Percentiles rank a stretch among this genome's conserved stretches.
Conservation (phyloP, 2,113 vertebrate genomes). For the Daphoenositta chrysoptera region DNA sequence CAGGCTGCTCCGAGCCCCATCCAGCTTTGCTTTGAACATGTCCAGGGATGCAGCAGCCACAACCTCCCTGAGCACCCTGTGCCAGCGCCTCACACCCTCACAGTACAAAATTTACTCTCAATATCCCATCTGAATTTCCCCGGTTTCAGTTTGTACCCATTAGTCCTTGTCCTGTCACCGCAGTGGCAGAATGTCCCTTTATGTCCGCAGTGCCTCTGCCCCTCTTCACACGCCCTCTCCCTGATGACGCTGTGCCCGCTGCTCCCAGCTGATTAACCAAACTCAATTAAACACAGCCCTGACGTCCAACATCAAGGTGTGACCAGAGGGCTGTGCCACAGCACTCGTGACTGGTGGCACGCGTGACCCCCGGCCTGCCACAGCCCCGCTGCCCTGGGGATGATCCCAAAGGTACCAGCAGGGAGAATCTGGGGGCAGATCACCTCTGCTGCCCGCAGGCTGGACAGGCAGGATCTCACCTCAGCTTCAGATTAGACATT, state of each 20-base stretch:
- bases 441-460: background rate
- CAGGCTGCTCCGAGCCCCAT: background rate
- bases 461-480: background rate
- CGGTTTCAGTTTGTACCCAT: background rate
- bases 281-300: background rate
- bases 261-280: background rate
- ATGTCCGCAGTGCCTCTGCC: background rate
- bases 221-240: too few species aligned
- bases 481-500: background rate
- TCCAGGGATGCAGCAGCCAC: background rate
- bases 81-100: background rate
- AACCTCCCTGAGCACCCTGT: background rate
- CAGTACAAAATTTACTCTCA: background rate
- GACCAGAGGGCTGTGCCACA: accelerated
- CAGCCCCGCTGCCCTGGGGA: background rate
- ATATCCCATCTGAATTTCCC: too few species aligned
- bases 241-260: accelerated
- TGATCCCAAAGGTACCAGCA: background rate
- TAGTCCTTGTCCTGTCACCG: background rate
- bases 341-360: background rate
- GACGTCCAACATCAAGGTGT: accelerated
- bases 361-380: accelerated
- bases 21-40: background rate
- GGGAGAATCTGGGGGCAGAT: background rate
- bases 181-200: background rate